Percentiles rank a stretch among this genome's conserved stretches.
Evolutionary conservation across 37 sponge, comb jelly and placozoan species (phyloP).

Genomic region (Beroe forskalii): DNA sequence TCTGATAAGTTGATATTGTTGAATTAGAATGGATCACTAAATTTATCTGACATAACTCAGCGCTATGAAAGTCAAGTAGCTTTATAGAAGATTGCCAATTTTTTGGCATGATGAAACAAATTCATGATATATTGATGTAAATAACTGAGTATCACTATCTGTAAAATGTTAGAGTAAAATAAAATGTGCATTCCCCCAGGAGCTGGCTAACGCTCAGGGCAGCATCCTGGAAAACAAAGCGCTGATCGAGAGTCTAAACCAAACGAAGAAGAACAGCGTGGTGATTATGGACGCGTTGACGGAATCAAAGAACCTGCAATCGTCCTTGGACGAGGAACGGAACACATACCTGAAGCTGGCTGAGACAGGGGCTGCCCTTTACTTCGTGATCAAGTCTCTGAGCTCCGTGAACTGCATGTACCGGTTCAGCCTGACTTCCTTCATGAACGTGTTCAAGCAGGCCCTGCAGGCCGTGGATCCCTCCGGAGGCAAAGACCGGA

Average conservation of each 20-base stretch:
- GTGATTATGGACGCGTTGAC: constrained; percentile 77
- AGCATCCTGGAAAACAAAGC: constrained; percentile 94
- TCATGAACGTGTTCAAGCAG: constrained; percentile 82
- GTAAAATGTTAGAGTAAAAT: too few relatives aligned
- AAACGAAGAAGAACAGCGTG: constrained; percentile 87
- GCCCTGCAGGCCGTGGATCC: constrained; percentile 70
- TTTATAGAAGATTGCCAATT: too few relatives aligned
- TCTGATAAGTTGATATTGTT: too few relatives aligned
- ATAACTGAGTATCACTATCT: too few relatives aligned
- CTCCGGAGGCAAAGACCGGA: constrained; percentile 78
- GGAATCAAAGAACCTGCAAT: constrained; percentile 83
- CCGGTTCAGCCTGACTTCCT: constrained; percentile 85
- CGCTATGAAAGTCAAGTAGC: too few relatives aligned
- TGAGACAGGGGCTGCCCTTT: constrained; percentile 77
- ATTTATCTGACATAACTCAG: too few relatives aligned
- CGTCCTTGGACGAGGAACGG: constrained; percentile 81
- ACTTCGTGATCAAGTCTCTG: constrained; percentile 85
- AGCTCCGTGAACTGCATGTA: constrained; percentile 91
- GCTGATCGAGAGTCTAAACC: constrained; percentile 87
- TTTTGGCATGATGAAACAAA: too few relatives aligned
- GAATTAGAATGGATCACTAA: too few relatives aligned
- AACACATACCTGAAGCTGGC: constrained; percentile 88
- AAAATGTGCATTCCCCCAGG: too few relatives aligned
- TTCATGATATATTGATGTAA: too few relatives aligned
- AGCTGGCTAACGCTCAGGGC: constrained; percentile 71